phyloP scores from a whole-genome alignment of 2,888 invertebrate genomes.

The Lepas anatifera region DNA sequence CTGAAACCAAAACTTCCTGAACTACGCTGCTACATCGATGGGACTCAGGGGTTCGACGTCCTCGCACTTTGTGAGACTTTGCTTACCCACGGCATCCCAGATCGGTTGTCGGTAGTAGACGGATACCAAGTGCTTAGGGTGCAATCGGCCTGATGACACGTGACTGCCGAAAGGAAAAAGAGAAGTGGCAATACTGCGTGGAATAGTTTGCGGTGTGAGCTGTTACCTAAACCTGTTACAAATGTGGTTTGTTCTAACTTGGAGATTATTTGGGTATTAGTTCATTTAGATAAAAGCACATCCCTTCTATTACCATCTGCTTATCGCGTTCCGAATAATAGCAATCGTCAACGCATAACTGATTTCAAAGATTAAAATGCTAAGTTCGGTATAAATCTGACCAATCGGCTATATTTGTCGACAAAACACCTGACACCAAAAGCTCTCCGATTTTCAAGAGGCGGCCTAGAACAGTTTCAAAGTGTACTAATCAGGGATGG shows the following conservation, averaged over 20 bases:
- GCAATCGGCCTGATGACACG: not conserved
- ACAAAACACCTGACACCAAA: too few relatives aligned
- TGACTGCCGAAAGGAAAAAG: not conserved
- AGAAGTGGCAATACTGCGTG: not conserved
- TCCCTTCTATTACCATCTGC: not conserved
- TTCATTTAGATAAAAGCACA: not conserved
- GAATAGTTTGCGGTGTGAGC: not conserved
- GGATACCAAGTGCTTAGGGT: not conserved
- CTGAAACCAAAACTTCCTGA: not conserved
- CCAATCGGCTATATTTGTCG: too few relatives aligned
- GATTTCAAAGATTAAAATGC: not conserved
- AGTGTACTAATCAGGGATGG: too few relatives aligned
- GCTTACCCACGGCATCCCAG: not conserved
- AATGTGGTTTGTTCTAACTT: not conserved
- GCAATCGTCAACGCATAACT: not conserved
- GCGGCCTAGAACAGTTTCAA: too few relatives aligned
- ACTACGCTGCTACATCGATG: not conserved
- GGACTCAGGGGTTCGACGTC: not conserved
- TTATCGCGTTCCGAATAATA: not conserved
- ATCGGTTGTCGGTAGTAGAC: not conserved
- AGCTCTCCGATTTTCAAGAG: too few relatives aligned
- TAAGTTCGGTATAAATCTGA: too few relatives aligned
- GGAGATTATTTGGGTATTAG: not conserved
- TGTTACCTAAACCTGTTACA: not conserved
- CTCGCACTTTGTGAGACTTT: not conserved